A percentile compares a stretch with the other conserved stretches of the same genome.
phyloP scores from a whole-genome alignment of 2,888 invertebrate genomes.

The Xestoiulus laeticollis region DNA sequence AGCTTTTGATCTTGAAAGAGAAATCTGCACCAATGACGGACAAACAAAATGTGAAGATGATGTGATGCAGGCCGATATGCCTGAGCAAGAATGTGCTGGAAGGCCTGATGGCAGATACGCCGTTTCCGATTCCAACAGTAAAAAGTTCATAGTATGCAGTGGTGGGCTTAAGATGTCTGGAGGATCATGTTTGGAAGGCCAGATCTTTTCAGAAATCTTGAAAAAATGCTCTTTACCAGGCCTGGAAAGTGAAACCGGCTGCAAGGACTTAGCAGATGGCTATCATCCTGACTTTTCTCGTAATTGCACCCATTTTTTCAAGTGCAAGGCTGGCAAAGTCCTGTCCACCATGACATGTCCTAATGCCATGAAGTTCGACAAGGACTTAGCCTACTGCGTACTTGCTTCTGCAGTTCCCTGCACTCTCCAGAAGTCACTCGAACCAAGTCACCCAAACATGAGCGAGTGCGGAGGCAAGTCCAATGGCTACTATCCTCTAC shows the following conservation, averaged over 20 bases:
- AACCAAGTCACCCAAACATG: not conserved
- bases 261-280: slow-evolving; percentile 2
- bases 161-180: not conserved
- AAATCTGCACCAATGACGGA: not conserved
- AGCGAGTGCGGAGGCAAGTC: not conserved
- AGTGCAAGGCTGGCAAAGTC: not conserved
- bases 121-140: not conserved
- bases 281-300: not conserved
- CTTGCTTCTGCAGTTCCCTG: not conserved
- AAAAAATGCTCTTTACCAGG: not conserved
- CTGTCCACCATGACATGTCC: slow-evolving; percentile 41
- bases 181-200: slow-evolving; percentile 40
- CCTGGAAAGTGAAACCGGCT: not conserved
- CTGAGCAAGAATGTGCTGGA: not conserved
- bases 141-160: slow-evolving; percentile 35
- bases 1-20: not conserved
- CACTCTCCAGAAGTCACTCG: not conserved
- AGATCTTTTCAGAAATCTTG: not conserved
- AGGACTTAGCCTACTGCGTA: not conserved
- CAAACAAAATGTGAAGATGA: not conserved
- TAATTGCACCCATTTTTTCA: slow-evolving; percentile 20
- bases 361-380: slow-evolving; percentile 27
- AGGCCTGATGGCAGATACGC: slow-evolving; percentile 46
- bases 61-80: not conserved
- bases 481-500: not conserved